These are phyloP conservation scores for Euclidia mi DNA, from an alignment of 2,888 invertebrate genomes.

Conservation along the genomic window DNA sequence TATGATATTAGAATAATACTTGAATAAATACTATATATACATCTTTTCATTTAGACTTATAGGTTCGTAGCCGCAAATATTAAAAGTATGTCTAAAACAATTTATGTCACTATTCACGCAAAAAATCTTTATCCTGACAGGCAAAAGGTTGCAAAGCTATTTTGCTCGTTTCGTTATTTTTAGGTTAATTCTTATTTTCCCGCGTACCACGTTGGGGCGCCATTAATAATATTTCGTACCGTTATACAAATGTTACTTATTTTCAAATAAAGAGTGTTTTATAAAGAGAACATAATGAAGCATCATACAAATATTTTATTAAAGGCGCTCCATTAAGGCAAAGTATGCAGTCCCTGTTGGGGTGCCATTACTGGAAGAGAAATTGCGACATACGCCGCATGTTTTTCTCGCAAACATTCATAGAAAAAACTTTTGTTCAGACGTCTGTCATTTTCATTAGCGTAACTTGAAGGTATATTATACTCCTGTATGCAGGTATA, in stretches of 20 bases:
- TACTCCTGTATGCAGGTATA: too few species aligned
- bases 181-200: neutral
- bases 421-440: neutral
- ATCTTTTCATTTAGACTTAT: too few species aligned
- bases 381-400: neutral
- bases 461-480: neutral
- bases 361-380: conserved; percentile 27
- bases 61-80: too few species aligned
- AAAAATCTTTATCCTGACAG: conserved; percentile 16
- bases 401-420: neutral
- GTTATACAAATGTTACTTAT: neutral
- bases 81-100: too few species aligned
- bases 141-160: conserved; percentile 15
- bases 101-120: neutral
- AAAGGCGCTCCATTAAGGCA: conserved; percentile 17
- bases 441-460: neutral
- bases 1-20: too few species aligned
- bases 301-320: conserved; percentile 16
- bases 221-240: neutral
- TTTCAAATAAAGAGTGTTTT: neutral
- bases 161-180: too few species aligned
- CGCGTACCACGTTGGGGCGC: neutral
- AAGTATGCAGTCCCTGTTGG: conserved; percentile 18
- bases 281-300: neutral
- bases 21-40: too few species aligned